Evolutionary conservation across 2,113 vertebrate species (phyloP).

Genomic region (Elephantulus edwardii): DNA sequence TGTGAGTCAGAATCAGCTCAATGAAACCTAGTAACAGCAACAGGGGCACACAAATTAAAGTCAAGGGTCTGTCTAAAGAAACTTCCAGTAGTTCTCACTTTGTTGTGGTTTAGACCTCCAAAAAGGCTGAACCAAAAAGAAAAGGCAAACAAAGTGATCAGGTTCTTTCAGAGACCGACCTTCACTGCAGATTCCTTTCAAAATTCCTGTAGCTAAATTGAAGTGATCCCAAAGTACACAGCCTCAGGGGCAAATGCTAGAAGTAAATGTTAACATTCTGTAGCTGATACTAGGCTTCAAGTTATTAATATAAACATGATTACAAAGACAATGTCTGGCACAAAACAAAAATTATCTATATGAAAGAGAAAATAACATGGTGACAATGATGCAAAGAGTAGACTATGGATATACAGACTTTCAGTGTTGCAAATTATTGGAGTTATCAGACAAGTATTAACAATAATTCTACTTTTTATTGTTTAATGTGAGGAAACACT

Average conservation of each 20-base stretch:
- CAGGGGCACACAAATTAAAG: neutral
- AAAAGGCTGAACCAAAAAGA: neutral
- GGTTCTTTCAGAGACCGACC: neutral
- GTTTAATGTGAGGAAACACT: neutral
- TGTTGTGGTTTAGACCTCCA: neutral
- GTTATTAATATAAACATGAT: conserved; percentile 22
- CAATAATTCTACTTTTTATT: neutral
- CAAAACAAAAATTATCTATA: neutral
- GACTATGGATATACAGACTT: neutral
- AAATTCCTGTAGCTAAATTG: neutral
- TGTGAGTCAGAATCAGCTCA: too few species aligned
- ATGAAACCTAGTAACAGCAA: too few species aligned
- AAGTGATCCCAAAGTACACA: neutral
- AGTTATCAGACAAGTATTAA: neutral
- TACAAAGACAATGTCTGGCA: neutral
- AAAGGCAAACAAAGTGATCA: neutral
- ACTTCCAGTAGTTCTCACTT: neutral
- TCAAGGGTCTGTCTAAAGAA: neutral
- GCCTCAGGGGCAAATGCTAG: neutral
- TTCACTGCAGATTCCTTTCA: neutral
- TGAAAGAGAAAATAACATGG: neutral
- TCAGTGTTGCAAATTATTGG: neutral
- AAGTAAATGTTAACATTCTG: neutral
- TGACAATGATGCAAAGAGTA: neutral
- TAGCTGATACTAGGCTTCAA: neutral